Evolutionary conservation across 2,888 invertebrate species (phyloP).

Genomic region (Andrena trimmerana): DNA sequence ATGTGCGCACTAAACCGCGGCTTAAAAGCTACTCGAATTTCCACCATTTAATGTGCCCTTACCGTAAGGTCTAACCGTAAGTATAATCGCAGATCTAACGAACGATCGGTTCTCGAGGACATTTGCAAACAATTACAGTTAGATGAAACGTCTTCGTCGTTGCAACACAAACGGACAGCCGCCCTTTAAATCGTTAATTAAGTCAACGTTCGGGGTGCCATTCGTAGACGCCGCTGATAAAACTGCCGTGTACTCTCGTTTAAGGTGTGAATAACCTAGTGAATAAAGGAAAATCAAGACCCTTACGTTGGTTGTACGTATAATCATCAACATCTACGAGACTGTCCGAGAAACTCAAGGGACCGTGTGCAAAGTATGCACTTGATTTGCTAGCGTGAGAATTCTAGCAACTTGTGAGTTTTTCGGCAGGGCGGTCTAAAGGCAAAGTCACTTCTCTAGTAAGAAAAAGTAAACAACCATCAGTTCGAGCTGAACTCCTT

Average conservation of each 20-base stretch:
- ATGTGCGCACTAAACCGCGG: slow-evolving; percentile 63
- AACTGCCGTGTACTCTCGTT: slow-evolving; percentile 19
- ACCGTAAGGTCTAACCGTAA: slow-evolving; percentile 69
- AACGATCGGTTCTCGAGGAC: slow-evolving; percentile 49
- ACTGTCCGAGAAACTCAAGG: neutral
- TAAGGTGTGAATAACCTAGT: slow-evolving; percentile 10
- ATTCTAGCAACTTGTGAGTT: slow-evolving; percentile 12
- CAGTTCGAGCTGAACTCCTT: too few relatives aligned
- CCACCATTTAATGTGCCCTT: slow-evolving; percentile 52
- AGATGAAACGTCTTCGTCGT: neutral
- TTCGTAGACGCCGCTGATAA: slow-evolving; percentile 13
- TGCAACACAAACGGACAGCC: slow-evolving; percentile 5
- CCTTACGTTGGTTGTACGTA: neutral
- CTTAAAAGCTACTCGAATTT: slow-evolving; percentile 46
- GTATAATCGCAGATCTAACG: slow-evolving; percentile 59
- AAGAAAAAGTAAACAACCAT: neutral
- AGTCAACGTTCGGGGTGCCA: neutral
- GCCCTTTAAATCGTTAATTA: slow-evolving; percentile 32
- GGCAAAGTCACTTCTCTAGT: neutral
- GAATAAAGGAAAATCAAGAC: slow-evolving; percentile 7
- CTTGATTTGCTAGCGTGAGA: neutral
- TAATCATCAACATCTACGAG: neutral
- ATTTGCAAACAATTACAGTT: slow-evolving; percentile 37
- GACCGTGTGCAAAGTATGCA: neutral
- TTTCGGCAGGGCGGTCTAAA: neutral